Conservation (phyloP, 2,797 vertebrate species). For the Podarcis lilfordi region DNA sequence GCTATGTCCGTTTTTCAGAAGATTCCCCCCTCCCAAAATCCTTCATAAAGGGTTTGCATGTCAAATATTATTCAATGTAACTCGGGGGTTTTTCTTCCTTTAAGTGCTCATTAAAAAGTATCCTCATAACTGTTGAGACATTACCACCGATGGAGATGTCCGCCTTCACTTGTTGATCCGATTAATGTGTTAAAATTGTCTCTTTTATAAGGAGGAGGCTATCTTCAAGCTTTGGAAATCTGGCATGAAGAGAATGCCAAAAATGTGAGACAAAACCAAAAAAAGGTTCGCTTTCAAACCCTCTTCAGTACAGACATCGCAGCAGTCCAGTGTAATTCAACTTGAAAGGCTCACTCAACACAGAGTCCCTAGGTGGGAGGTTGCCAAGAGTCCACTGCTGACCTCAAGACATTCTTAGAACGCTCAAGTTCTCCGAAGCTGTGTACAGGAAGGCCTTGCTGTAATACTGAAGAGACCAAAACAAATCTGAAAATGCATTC, state of each 20-base stretch:
- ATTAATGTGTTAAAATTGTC: constrained; percentile 55
- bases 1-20: constrained; percentile 74
- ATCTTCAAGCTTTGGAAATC: constrained; percentile 62
- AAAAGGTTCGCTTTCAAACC: constrained; percentile 44
- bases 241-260: constrained; percentile 48
- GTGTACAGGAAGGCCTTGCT: constrained; percentile 66
- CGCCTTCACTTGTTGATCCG: constrained; percentile 50
- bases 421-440: constrained; percentile 54
- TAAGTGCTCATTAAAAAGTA: constrained; percentile 69
- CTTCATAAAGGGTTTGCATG: constrained; percentile 73
- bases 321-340: constrained; percentile 77
- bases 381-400: constrained; percentile 46
- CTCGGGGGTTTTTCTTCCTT: constrained; percentile 37
- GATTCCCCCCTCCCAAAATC: constrained; percentile 57
- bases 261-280: not conserved
- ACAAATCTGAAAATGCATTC: constrained; percentile 66
- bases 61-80: constrained; percentile 62
- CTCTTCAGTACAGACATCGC: constrained; percentile 59
- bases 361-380: constrained; percentile 48
- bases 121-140: constrained; percentile 67
- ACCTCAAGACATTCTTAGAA: constrained; percentile 57
- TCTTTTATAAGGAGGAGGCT: constrained; percentile 25
- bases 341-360: constrained; percentile 28
- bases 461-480: constrained; percentile 77
- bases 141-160: constrained; percentile 29